Percentiles rank a stretch among this genome's conserved stretches.
phyloP scores from a whole-genome alignment of 2,888 invertebrate species.

The Polyommatus iphigenia region DNA sequence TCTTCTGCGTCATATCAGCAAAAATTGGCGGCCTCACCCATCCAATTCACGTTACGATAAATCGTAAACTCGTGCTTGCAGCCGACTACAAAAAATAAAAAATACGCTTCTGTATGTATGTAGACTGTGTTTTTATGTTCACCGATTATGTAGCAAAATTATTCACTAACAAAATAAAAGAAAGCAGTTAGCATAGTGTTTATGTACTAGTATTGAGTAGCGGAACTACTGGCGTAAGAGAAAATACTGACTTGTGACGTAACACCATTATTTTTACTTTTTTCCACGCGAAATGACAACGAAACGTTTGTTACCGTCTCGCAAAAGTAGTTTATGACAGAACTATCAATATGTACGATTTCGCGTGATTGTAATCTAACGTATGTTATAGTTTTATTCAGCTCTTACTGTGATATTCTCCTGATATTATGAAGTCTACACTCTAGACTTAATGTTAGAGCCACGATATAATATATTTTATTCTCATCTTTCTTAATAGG shows the following conservation, averaged over 20 bases:
- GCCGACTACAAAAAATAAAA: no score
- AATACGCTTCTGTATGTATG: no score
- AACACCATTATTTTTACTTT: not conserved
- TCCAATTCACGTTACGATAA: no score
- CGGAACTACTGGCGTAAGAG: not conserved
- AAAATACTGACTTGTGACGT: not conserved
- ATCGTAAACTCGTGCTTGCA: no score
- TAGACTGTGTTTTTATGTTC: no score
- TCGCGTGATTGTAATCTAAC: not conserved
- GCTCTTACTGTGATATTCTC: not conserved
- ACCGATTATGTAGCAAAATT: no score
- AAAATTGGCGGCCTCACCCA: no score
- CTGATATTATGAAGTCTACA: not conserved
- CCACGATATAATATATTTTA: no score
- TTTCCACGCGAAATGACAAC: not conserved
- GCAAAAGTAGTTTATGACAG: not conserved
- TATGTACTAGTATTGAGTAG: not conserved
- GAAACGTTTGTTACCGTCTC: not conserved
- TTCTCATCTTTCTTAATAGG: no score
- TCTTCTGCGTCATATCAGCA: no score
- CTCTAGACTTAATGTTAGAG: not conserved
- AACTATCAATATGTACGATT: not conserved
- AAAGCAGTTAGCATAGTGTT: no score
- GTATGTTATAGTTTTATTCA: not conserved
- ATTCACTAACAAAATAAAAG: no score